Conservation (phyloP, 2,888 invertebrate genomes). For the Anarsia innoxiella region DNA sequence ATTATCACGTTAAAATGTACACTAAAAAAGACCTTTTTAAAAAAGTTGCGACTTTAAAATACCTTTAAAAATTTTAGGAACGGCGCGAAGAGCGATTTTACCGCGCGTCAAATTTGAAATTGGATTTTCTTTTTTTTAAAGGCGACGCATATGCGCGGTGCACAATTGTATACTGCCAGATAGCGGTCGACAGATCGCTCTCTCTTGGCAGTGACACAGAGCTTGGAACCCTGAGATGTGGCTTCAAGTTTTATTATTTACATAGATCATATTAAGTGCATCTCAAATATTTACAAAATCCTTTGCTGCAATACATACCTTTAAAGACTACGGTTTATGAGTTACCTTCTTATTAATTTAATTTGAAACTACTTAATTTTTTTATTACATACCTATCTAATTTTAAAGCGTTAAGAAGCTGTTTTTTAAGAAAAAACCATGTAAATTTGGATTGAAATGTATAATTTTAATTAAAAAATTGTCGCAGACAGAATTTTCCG, state of each 20-base stretch:
- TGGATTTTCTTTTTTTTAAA: conserved; percentile 31
- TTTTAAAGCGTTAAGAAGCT: too few species aligned
- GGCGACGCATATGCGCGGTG: conserved; percentile 34
- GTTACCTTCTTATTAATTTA: too few species aligned
- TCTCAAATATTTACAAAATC: conserved; percentile 10
- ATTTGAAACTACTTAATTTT: too few species aligned
- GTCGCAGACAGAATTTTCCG: too few species aligned
- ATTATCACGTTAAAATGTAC: conserved; percentile 21
- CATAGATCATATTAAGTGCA: conserved; percentile 12
- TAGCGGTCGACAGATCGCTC: conserved; percentile 44
- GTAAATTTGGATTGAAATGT: too few species aligned
- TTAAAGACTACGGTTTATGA: too few species aligned
- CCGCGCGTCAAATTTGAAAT: conserved; percentile 29
- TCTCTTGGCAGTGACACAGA: conserved; percentile 41
- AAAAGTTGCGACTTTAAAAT: too few species aligned
- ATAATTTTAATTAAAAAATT: too few species aligned
- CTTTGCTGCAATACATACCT: too few species aligned
- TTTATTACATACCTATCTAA: too few species aligned
- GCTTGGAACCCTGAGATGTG: conserved; percentile 39
- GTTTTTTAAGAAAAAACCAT: too few species aligned
- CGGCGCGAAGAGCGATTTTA: too few species aligned
- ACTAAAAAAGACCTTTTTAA: conserved; percentile 17
- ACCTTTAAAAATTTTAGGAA: conserved; percentile 14
- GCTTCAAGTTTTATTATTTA: conserved; percentile 17
- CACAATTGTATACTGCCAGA: conserved; percentile 44